Base-by-base conservation (phyloP, 2,888 invertebrate genomes). In the Drosophila kanekoi region DNA sequence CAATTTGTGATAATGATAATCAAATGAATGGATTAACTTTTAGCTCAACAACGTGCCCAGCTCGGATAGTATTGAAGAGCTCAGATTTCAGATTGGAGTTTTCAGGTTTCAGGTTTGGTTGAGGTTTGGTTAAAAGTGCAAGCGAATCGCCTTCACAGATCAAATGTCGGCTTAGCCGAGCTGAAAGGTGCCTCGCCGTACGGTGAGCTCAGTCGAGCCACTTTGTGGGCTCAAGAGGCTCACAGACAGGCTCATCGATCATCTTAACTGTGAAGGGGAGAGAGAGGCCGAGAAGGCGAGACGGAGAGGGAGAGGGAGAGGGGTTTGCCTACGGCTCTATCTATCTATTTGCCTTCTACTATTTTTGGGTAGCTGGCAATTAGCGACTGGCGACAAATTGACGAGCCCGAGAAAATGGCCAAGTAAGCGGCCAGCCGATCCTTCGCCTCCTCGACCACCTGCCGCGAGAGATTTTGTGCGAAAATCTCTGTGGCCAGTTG, bases 331-430 rank as follows among this genome's bases (percentile, higher is more conserved):
- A 16, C 52, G 14, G 13, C 32, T 52, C 23, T 28, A 40, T 52
- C 23, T 28, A 40, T 52, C 35, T 35, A 4, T 35, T 13, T 35
- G 35, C 35, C 35, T 35, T 35, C 4, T 13, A 35, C 35, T 40
- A n/a, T 35, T 28, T 45, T 45, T 49, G 66, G 37, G 37, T 54
- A 38, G 66, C 35, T 45, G 44, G 13, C 89, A 89, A 85, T 89
- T 85, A 85, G 87, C 85, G 79, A 87, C 77, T 79, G 85, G 85
- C 85, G 85, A 89, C 85, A 85, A 86, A 84, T 87, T 81, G 87
- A 66, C 71, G 58, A 45, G 44, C 37, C 37, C 23, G 6, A 41
- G 28, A 38, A 62, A 48, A 41, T 51, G 60, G 58, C 60, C 44
- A 62, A 53, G 57, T 49, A 62, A 56, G 20, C 37, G 23, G 35